phyloP scores from a whole-genome alignment of 2,113 vertebrate genomes.

The Callaeas wilsoni region DNA sequence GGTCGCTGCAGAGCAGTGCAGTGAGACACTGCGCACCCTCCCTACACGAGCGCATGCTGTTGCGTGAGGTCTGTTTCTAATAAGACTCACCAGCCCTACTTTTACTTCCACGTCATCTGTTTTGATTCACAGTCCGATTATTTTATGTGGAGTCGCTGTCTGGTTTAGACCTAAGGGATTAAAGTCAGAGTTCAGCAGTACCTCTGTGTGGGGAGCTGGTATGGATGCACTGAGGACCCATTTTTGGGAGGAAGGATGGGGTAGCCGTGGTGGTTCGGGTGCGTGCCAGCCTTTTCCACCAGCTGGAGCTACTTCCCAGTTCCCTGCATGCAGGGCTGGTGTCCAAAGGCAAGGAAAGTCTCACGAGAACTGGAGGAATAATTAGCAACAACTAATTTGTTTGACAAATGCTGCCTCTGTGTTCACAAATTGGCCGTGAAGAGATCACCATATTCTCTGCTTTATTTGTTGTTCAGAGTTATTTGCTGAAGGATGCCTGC shows the following conservation, averaged over 20 bases:
- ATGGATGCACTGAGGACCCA: not conserved
- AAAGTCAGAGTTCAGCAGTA: not conserved
- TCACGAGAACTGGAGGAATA: slow-evolving; percentile 33
- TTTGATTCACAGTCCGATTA: not conserved
- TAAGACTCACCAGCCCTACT: slow-evolving; percentile 8
- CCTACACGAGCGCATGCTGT: not conserved
- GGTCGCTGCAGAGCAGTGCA: not conserved
- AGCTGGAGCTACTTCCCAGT: not conserved
- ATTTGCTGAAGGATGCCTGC: slow-evolving; percentile 55
- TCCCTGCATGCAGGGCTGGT: not conserved
- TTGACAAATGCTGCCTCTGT: slow-evolving; percentile 53
- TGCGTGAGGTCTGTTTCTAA: slow-evolving; percentile 21
- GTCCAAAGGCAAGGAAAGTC: slow-evolving; percentile 28
- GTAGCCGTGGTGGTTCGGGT: not conserved
- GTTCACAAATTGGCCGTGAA: slow-evolving; percentile 64
- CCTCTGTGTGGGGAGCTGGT: not conserved
- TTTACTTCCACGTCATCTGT: slow-evolving; percentile 35
- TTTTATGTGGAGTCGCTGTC: not conserved
- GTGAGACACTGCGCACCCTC: not conserved
- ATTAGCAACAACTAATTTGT: slow-evolving; percentile 61
- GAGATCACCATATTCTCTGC: slow-evolving; percentile 45
- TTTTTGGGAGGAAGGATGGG: not conserved
- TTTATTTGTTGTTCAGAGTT: slow-evolving; percentile 60
- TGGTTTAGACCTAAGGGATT: not conserved
- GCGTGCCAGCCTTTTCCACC: not conserved